Percentiles rank a stretch among this genome's conserved stretches.
Evolutionary conservation across 2,113 vertebrate genomes (phyloP).

Genomic region (Megaleporinus macrocephalus): DNA sequence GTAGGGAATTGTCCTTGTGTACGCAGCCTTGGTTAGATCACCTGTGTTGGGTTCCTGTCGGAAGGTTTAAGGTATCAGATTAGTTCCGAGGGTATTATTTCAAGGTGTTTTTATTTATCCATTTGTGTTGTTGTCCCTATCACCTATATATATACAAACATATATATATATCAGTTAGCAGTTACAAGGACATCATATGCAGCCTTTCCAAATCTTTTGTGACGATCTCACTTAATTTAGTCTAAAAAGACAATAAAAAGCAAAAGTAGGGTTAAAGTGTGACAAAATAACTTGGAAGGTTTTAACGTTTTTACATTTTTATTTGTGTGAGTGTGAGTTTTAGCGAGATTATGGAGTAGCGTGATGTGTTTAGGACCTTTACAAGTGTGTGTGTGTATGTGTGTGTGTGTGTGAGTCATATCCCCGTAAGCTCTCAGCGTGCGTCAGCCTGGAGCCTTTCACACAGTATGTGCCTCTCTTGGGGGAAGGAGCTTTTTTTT

Average conservation of each 20-base stretch:
- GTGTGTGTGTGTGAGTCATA: conserved; percentile 69
- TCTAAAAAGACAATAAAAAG: conserved; percentile 53
- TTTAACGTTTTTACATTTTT: conserved; percentile 16
- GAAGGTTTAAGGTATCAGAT: conserved; percentile 4
- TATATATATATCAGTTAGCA: conserved; percentile 57
- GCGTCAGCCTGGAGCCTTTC: conserved; percentile 62
- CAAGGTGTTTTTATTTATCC: conserved; percentile 17
- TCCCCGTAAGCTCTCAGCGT: conserved; percentile 73
- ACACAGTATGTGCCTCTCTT: conserved; percentile 75
- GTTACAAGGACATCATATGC: conserved; percentile 48
- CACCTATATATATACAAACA: too few species aligned
- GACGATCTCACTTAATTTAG: conserved; percentile 52
- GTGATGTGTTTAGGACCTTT: conserved; percentile 17
- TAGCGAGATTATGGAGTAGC: conserved; percentile 16
- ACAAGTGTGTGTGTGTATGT: conserved; percentile 50
- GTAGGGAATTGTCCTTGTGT: background rate
- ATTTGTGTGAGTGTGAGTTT: conserved; percentile 47
- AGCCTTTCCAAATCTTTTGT: conserved; percentile 49
- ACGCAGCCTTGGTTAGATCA: conserved; percentile 4
- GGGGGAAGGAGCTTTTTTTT: conserved; percentile 52
- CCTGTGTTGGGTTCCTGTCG: conserved; percentile 13
- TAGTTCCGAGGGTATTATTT: conserved; percentile 6
- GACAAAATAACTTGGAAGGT: conserved; percentile 36
- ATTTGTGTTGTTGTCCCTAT: conserved; percentile 48
- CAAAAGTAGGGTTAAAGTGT: conserved; percentile 57